Evolutionary conservation across 2,888 invertebrate genomes (phyloP), one percentile per base, ranked within the genome.

Genomic region (Volucella bombylans): DNA sequence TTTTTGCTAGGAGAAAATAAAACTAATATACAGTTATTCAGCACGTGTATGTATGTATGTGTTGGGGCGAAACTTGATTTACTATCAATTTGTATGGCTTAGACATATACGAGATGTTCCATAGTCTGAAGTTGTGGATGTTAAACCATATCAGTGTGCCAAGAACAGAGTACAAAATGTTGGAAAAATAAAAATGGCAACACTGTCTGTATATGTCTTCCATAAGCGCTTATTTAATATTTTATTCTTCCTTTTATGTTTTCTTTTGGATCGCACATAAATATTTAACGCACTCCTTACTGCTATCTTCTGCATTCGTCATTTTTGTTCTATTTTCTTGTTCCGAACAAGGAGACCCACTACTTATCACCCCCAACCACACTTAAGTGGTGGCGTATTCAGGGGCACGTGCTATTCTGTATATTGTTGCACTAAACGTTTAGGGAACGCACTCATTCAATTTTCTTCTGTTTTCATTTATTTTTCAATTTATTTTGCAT

Each of bases 231-330:
- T 80, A 61, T 80, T 62, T 38, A 74, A 67, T 74, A 80, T 83
- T 83, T 74, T 80, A 85, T 85, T 81, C 76, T 68, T 85, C 77
- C 77, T 72, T 55, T 71, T 80, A 71, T 72, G 76, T 77, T 72
- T 81, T 65, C 43, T 67, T 85, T 76, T 61, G 79, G 82, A 79
- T 83, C 72, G 61, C 77, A 81, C 72, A 81, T 81, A 85, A 85
- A 85, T 85, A 76, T 85, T 85, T 81, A 85, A 85, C 67, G 76
- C 85, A 81, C 76, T 50, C 65, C 59, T 71, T 31, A 71, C 23
- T 78, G 15, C 65, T 38, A 55, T 38, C 43, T 45, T 69, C 54
- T 68, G 43, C 59, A 67, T 72, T 62, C 61, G 49, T 73, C 79
- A 82, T 50, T 62, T 47, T 72, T 61, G 65, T 31, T 31, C 0